These are phyloP conservation scores for Drosophila hamatofila DNA, from an alignment of 2,888 invertebrate genomes.

Conservation along the genomic window DNA sequence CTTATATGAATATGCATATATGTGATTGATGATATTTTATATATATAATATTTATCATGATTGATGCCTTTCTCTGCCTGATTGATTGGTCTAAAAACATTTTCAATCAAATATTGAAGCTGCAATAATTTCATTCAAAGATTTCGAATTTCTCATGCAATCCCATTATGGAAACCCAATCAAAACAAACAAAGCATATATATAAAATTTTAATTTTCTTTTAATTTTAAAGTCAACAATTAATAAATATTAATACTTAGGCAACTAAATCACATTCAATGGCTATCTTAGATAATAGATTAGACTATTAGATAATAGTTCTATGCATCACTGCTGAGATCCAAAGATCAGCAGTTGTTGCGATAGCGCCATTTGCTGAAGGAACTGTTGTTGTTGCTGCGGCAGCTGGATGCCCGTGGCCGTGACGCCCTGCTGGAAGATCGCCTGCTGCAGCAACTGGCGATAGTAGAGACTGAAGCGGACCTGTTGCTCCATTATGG, in stretches of 20 bases:
- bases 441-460: conserved; percentile 67
- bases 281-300: conserved; percentile 37
- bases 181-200: not conserved
- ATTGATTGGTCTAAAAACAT: not conserved
- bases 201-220: conserved; percentile 9
- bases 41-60: too few relatives aligned
- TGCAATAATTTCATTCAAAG: not conserved
- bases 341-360: conserved; percentile 68
- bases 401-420: conserved; percentile 34
- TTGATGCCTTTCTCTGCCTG: not conserved
- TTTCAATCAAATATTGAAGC: not conserved
- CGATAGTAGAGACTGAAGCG: conserved; percentile 73
- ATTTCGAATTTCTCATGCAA: not conserved
- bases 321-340: conserved; percentile 22
- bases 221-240: conserved; percentile 52
- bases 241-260: conserved; percentile 48
- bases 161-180: not conserved
- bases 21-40: too few relatives aligned
- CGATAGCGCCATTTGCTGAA: conserved; percentile 69
- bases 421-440: conserved; percentile 47
- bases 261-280: conserved; percentile 59
- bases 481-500: conserved; percentile 64
- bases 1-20: too few relatives aligned
- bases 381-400: conserved; percentile 67
- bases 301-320: not conserved